Evolutionary conservation across 2,888 invertebrate species (phyloP), one percentile per base, ranked within the genome.

Genomic region (Panopea generosa): DNA sequence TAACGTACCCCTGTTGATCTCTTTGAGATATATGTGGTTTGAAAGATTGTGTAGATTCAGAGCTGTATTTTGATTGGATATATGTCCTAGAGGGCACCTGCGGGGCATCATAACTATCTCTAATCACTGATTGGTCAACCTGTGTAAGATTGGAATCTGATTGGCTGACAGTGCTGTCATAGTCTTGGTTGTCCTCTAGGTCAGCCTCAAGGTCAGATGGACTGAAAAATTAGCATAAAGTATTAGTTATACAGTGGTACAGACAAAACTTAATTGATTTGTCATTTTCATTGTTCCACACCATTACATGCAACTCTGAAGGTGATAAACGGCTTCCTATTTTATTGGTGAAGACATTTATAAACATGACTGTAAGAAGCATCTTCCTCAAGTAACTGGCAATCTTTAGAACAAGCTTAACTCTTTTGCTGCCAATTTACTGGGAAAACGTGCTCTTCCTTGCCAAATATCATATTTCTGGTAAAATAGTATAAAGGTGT

Each of bases 131-230:
- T 63, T 89, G 88, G 45, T 90, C 90, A 65, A 90, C 90, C 60
- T 89, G 80, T 26, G 90, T 87, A 14, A 91, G 85, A 75, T 90
- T 91, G 49, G 90, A 88, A 71, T 92, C 92, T 47, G 89, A 94
- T 83, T 94, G 94, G 89, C 94, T 92, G 59, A 92, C 94, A 43
- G 93, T 89, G 72, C 93, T 93, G 87, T 93, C 93, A 84, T 93
- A 93, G 82, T 94, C 94, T 85, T 94, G 93, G 83, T 94, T 94
- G 87, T 94, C 94, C 84, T 94, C 94, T 78, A 94, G 93, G 82
- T 94, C 94, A 38, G 94, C 94, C 84, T 94, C 94, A 76, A 94
- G 91, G 90, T 94, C 94, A 71, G 94, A 94, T 52, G 94, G 94
- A 88, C 94, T 94, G 87, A 11, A 84, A 85, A 33, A n/a, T n/a